Percentiles rank a stretch among this genome's conserved stretches.
These are phyloP conservation scores for Girardinus metallicus DNA, from an alignment of 2,797 vertebrate genomes.

Conservation along the genomic window DNA sequence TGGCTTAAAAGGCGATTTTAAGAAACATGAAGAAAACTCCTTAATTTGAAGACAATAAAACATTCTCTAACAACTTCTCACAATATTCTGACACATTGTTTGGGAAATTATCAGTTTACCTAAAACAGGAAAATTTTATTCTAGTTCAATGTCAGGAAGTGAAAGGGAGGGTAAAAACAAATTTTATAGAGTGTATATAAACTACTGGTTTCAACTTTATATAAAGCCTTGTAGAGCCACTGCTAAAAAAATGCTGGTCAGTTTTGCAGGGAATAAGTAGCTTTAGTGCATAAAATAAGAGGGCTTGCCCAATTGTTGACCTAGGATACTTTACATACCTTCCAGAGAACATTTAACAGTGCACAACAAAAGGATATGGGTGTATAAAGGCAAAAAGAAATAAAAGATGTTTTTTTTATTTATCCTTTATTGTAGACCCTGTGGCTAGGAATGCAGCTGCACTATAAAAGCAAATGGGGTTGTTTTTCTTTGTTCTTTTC, in stretches of 20 bases:
- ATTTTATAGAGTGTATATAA: not conserved
- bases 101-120: slow-evolving; percentile 6
- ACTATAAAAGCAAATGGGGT: slow-evolving; percentile 39
- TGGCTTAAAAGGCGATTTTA: not conserved
- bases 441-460: slow-evolving; percentile 37
- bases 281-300: slow-evolving; percentile 57
- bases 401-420: slow-evolving; percentile 33
- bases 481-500: slow-evolving; percentile 56
- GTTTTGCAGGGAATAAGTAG: slow-evolving; percentile 43
- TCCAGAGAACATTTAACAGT: slow-evolving; percentile 56
- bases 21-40: slow-evolving; percentile 1
- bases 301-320: slow-evolving; percentile 50
- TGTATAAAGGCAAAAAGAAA: slow-evolving; percentile 47
- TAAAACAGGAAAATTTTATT: not conserved
- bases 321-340: slow-evolving; percentile 48
- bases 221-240: slow-evolving; percentile 51
- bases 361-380: slow-evolving; percentile 28
- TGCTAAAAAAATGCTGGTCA: slow-evolving; percentile 45
- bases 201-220: not conserved
- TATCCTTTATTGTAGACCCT: slow-evolving; percentile 30
- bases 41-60: slow-evolving; percentile 12
- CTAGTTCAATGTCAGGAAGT: not conserved
- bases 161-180: not conserved
- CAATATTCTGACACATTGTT: not conserved
- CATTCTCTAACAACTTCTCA: not conserved